phyloP scores from a whole-genome alignment of 2,113 vertebrate genomes.

The Dasyurus viverrinus region DNA sequence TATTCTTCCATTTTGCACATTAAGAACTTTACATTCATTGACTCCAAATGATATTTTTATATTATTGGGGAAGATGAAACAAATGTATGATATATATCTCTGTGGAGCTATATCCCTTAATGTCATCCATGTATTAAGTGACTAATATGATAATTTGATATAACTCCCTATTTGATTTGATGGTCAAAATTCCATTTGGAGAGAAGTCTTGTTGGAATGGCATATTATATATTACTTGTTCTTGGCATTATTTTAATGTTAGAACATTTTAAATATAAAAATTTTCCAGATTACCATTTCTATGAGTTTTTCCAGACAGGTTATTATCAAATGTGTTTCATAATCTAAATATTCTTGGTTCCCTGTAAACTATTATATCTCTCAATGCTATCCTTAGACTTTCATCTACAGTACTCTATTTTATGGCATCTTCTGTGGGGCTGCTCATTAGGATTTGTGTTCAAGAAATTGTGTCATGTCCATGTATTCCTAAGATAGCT shows the following conservation, averaged over 20 bases:
- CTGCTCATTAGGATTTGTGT: not conserved
- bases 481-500: not conserved
- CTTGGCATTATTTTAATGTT: not conserved
- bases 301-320: not conserved
- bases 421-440: not conserved
- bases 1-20: not conserved
- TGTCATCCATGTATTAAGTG: not conserved
- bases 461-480: not conserved
- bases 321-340: not conserved
- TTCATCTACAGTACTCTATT: not conserved
- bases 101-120: not conserved
- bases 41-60: not conserved
- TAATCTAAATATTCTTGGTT: not conserved
- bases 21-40: not conserved
- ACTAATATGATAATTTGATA: not conserved
- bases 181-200: not conserved
- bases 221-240: not conserved
- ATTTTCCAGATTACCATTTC: not conserved
- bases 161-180: not conserved
- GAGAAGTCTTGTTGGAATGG: not conserved
- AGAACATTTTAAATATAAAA: not conserved
- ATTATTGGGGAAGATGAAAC: not conserved
- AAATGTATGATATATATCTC: not conserved
- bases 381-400: not conserved
- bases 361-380: not conserved